phyloP scores from a whole-genome alignment of 2,797 vertebrate genomes.

The Chaenodraco wilsoni region DNA sequence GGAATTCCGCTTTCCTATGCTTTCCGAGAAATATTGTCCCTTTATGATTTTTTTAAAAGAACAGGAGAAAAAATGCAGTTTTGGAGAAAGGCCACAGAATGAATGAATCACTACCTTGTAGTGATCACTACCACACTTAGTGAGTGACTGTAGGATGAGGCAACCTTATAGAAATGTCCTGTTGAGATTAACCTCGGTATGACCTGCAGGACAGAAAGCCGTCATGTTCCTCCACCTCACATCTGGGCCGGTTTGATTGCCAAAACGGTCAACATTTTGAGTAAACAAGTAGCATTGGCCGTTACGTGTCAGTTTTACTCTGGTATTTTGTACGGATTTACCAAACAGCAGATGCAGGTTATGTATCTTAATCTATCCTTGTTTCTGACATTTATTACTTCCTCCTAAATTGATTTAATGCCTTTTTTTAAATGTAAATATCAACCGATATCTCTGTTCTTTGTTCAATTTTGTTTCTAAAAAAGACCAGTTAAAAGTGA shows the following conservation, averaged over 20 bases:
- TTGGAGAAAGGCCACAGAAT: slow-evolving; percentile 10
- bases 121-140: too few species aligned
- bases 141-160: slow-evolving; percentile 28
- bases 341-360: background rate
- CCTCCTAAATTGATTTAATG: background rate
- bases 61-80: slow-evolving; percentile 17
- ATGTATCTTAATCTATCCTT: background rate
- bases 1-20: background rate
- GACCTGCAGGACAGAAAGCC: slow-evolving; percentile 19
- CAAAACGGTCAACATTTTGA: background rate
- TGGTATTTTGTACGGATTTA: background rate
- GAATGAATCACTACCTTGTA: slow-evolving; percentile 23
- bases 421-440: background rate
- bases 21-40: too few species aligned
- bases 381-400: background rate
- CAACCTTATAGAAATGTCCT: slow-evolving; percentile 30
- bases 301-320: background rate
- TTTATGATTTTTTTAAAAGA: background rate
- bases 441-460: background rate
- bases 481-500: slow-evolving; percentile 13
- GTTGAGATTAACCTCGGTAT: slow-evolving; percentile 9
- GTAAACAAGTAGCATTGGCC: background rate
- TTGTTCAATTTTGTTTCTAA: slow-evolving; percentile 1
- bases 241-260: background rate
- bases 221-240: background rate